Evolutionary conservation across 2,888 invertebrate genomes (phyloP), one percentile per base, ranked within the genome.

Genomic region (Pseudoips prasinana): DNA sequence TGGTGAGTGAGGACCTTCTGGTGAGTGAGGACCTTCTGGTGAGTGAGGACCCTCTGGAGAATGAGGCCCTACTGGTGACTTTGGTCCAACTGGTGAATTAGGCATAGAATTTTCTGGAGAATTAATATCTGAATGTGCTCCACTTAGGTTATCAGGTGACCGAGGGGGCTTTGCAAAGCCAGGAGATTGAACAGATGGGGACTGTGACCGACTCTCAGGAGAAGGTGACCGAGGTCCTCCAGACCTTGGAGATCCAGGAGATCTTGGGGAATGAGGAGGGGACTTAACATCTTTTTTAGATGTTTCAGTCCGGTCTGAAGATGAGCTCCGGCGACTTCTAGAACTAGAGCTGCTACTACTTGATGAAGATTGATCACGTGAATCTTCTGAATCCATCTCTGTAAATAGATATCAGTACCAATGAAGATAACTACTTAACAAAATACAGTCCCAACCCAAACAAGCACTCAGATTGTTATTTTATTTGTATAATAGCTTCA

Each of bases 351-450:
- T 88, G 75, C 87, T 87, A 68, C 86, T 85, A 71, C 86, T 86
- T 42, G 88, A 83, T 52, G 89, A 80, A 50, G 87, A 77, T 39
- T 71, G 77, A 79, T 90, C 91, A 58, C 85, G 81, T 47, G 91
- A 91, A 71, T 91, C 91, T 73, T 91, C 91, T 9, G 91, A 91
- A 72, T 91, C 91, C 91, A 91, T 91, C 58, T 72, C 88, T 89
- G 84, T 42, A 77, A 81, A 64, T 48, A 75, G 75, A 71, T 49
- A 43, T 40, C 48, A 56, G 37, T 37, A 27, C 36, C 39, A 51
- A 56, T 70, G 56, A 63, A 63, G 39, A 23, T 42, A 39, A 35
- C 46, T 34, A 47, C 22, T 36, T 17, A n/a, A 28, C 8, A 7
- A 18, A 20, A 7, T 25, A 19, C 8, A 1, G 8, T 32, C 56